Percentiles rank a stretch among this genome's conserved stretches.
phyloP scores from a whole-genome alignment of 2,797 vertebrate species.

The Heterohyrax brucei region DNA sequence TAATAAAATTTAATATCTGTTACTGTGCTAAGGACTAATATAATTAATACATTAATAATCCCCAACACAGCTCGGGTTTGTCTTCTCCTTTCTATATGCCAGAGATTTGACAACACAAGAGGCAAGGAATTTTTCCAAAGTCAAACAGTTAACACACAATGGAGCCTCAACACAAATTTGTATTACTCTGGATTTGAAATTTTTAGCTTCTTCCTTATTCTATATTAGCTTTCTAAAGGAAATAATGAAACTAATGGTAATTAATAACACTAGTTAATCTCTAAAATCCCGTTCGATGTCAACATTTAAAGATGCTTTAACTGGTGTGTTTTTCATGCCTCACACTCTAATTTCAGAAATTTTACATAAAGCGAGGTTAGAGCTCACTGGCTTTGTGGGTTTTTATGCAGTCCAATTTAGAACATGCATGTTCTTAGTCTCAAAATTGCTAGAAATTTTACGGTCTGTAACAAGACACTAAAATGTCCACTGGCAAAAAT shows the following conservation, averaged over 20 bases:
- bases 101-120: background rate
- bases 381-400: background rate
- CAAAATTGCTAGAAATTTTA: constrained; percentile 35
- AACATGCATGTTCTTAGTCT: constrained; percentile 9
- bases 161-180: background rate
- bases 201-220: background rate
- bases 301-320: background rate
- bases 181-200: background rate
- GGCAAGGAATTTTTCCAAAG: background rate
- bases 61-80: background rate
- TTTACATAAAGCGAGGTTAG: background rate
- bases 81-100: background rate
- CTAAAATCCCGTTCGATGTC: constrained; percentile 11
- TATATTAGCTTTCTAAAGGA: background rate
- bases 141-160: background rate
- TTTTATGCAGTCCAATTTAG: constrained; percentile 35
- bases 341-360: background rate
- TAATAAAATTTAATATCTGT: background rate
- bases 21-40: background rate
- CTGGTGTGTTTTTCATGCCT: background rate
- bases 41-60: constrained; percentile 18
- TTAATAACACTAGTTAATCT: constrained; percentile 22
- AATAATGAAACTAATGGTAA: background rate
- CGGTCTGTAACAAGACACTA: background rate
- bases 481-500: background rate